Evolutionary conservation across 1,140 invertebrate genomes (phyloP).

Genomic region (Scaptomyza pallida): DNA sequence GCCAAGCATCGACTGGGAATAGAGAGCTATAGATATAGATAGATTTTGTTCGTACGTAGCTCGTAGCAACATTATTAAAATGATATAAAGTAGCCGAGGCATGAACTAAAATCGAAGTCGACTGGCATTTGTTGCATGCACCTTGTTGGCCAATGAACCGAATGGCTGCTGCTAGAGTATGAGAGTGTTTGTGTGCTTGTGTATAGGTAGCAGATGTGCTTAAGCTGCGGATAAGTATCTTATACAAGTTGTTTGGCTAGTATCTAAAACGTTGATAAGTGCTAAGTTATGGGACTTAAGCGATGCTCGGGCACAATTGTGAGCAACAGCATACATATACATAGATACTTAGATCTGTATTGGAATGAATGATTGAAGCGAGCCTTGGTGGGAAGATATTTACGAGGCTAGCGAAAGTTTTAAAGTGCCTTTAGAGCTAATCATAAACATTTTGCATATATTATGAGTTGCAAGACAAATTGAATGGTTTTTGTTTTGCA

Average conservation of each 20-base stretch:
- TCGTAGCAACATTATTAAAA: slow-evolving; percentile 77
- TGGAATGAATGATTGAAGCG: slow-evolving; percentile 20
- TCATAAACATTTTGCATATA: slow-evolving; percentile 71
- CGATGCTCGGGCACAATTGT: slow-evolving; percentile 34
- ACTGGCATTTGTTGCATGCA: slow-evolving; percentile 63
- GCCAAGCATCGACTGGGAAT: slow-evolving; percentile 23
- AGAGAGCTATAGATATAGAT: slow-evolving; percentile 23
- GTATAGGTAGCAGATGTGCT: slow-evolving; percentile 47
- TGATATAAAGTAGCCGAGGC: slow-evolving; percentile 76
- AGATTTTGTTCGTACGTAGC: slow-evolving; percentile 12
- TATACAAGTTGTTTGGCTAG: slow-evolving; percentile 51
- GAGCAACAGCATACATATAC: slow-evolving; percentile 2
- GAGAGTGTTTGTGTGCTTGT: background rate
- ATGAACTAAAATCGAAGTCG: slow-evolving; percentile 56
- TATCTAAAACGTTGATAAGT: slow-evolving; percentile 53
- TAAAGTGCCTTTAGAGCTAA: too few species aligned
- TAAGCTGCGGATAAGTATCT: slow-evolving; percentile 50
- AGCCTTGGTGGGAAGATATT: slow-evolving; percentile 16
- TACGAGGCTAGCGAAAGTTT: slow-evolving; percentile 32
- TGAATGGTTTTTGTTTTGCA: too few species aligned
- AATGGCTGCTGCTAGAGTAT: slow-evolving; percentile 24
- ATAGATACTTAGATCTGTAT: slow-evolving; percentile 7
- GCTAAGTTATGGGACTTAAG: slow-evolving; percentile 49
- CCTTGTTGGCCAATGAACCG: slow-evolving; percentile 66
- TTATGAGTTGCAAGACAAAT: slow-evolving; percentile 12